These are phyloP conservation scores for Cygnus buccinator DNA, from an alignment of 2,113 vertebrate species.

Conservation along the genomic window DNA sequence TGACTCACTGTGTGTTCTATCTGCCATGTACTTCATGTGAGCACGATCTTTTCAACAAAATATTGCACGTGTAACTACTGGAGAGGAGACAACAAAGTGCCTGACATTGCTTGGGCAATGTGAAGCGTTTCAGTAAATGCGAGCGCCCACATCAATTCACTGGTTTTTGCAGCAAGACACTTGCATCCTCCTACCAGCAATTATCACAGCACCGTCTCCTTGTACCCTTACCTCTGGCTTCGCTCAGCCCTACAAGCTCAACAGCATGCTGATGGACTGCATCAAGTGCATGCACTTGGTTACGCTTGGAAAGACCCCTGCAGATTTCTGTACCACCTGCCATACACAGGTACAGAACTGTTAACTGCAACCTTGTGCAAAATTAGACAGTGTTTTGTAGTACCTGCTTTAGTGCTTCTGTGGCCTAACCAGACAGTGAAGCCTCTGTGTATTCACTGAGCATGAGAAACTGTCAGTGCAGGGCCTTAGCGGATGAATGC, in stretches of 20 bases:
- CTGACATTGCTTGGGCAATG: neutral
- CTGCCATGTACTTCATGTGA: neutral
- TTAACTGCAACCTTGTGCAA: neutral
- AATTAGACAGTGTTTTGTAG: neutral
- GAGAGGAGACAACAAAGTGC: neutral
- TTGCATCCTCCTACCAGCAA: neutral
- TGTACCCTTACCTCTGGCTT: too few relatives aligned
- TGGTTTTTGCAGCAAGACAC: neutral
- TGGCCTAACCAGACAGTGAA: neutral
- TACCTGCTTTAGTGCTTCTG: neutral
- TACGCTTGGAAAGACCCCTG: neutral
- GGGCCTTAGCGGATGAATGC: neutral
- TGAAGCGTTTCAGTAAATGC: neutral
- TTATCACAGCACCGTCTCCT: neutral
- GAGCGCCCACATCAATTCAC: neutral
- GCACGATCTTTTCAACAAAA: neutral
- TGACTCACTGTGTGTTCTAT: neutral
- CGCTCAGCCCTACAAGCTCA: neutral
- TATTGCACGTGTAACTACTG: neutral
- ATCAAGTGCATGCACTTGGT: neutral
- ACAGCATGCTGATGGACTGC: neutral
- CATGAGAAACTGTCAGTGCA: neutral
- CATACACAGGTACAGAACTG: neutral
- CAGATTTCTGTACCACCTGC: neutral
- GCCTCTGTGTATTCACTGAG: fast-evolving